phyloP scores from a whole-genome alignment of 2,888 invertebrate species.

The Neocrepidodera transversa region DNA sequence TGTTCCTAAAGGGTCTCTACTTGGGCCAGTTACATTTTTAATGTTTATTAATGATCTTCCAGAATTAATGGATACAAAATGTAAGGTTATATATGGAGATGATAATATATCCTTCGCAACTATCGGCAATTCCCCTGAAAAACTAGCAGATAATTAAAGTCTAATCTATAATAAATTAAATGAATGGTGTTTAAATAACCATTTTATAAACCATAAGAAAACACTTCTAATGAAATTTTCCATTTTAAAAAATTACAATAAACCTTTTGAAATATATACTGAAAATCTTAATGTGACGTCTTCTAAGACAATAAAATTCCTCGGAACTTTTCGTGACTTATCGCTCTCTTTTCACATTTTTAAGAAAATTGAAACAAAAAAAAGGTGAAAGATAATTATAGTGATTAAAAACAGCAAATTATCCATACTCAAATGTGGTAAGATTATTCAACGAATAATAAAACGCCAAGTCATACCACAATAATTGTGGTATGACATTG shows the following conservation, averaged over 20 bases:
- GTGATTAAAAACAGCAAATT: no score
- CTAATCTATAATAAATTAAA: neutral
- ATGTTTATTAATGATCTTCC: slow-evolving; percentile 1
- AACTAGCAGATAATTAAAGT: neutral
- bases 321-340: neutral
- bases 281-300: no score
- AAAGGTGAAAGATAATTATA: no score
- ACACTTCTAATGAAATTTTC: no score
- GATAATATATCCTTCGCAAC: neutral
- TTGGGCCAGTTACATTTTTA: slow-evolving; percentile 5
- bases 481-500: no score
- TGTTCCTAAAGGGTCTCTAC: slow-evolving; percentile 6
- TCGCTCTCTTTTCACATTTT: neutral
- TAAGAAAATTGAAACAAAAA: no score
- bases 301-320: no score
- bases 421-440: no score
- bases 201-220: neutral
- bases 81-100: slow-evolving; percentile 3
- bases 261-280: no score
- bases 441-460: no score
- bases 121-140: neutral
- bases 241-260: no score
- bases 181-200: neutral
- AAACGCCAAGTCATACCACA: no score
- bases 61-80: slow-evolving; percentile 1